Percentiles rank a stretch among this genome's conserved stretches.
Evolutionary conservation across 2,888 invertebrate genomes (phyloP).

Genomic region (Leptopilina drosophilae): DNA sequence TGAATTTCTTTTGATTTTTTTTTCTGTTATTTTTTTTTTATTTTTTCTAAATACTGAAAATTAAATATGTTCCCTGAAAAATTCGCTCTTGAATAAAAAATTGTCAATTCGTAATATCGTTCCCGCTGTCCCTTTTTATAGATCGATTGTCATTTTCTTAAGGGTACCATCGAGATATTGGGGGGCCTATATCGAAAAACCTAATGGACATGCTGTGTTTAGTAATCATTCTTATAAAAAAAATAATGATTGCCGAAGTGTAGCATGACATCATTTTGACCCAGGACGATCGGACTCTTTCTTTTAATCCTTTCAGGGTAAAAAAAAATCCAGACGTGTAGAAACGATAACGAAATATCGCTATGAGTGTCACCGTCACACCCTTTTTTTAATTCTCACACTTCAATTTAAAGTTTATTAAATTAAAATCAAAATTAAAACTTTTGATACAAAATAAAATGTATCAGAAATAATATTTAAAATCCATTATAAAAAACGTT

Average conservation of each 20-base stretch:
- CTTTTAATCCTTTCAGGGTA: conserved; percentile 58
- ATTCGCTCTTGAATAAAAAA: too few species aligned
- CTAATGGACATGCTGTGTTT: conserved; percentile 62
- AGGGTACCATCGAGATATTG: conserved; percentile 10
- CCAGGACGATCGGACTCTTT: conserved; percentile 61
- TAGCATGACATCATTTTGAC: conserved; percentile 66
- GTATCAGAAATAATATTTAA: too few species aligned
- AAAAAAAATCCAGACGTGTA: conserved; percentile 19
- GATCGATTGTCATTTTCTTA: conserved; percentile 28
- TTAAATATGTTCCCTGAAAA: too few species aligned
- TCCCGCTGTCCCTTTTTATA: conserved; percentile 43
- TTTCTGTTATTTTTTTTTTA: too few species aligned
- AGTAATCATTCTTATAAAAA: conserved; percentile 49
- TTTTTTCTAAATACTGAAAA: too few species aligned
- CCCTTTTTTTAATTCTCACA: conserved; percentile 2
- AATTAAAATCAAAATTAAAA: too few species aligned
- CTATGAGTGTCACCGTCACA: conserved; percentile 14
- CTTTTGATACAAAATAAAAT: too few species aligned
- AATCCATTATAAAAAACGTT: too few species aligned
- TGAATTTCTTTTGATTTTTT: too few species aligned
- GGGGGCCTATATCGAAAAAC: conserved; percentile 36
- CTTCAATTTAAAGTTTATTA: too few species aligned
- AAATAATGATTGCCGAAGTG: conserved; percentile 50
- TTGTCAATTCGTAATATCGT: not conserved
- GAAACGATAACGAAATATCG: not conserved